A percentile compares a stretch with the other conserved stretches of the same genome.
phyloP scores from a whole-genome alignment of 2,797 vertebrate species.

The Pseudotriccus pelzelni region DNA sequence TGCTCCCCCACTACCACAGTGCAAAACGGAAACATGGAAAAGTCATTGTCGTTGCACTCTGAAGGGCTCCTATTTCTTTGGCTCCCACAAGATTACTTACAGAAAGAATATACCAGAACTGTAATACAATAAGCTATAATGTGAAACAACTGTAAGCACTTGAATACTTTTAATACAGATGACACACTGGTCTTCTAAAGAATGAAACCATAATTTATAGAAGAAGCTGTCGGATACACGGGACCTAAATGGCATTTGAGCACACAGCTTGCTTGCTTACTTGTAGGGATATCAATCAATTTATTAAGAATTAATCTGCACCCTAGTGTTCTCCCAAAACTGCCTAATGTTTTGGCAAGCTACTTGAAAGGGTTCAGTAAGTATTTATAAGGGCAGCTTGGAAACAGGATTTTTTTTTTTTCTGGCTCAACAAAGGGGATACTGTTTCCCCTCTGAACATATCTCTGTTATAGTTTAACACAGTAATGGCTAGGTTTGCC shows the following conservation, averaged over 20 bases:
- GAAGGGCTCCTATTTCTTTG: conserved; percentile 34
- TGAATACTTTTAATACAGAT: conserved; percentile 32
- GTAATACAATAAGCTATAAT: conserved; percentile 66
- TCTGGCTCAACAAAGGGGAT: conserved; percentile 74
- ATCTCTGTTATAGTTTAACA: conserved; percentile 71
- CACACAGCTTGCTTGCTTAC: conserved; percentile 34
- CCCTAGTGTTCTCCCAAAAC: conserved; percentile 69
- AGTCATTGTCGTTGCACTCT: conserved; percentile 5
- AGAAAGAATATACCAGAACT: conserved; percentile 53
- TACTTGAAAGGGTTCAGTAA: conserved; percentile 75
- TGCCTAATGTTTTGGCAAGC: conserved; percentile 77
- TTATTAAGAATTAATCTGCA: conserved; percentile 74
- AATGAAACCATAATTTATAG: conserved; percentile 57
- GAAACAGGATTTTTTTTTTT: conserved; percentile 44
- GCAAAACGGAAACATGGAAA: conserved; percentile 52
- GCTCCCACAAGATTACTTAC: conserved; percentile 53
- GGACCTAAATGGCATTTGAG: conserved; percentile 29
- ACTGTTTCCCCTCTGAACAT: conserved; percentile 72
- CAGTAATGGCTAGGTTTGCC: conserved; percentile 69
- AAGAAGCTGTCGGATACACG: conserved; percentile 36
- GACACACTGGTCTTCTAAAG: conserved; percentile 35
- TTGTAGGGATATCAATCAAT: conserved; percentile 74
- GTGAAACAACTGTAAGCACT: conserved; percentile 64
- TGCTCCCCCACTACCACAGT: not conserved
- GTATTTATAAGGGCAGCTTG: conserved; percentile 74